A percentile compares a stretch with the other conserved stretches of the same genome.
Evolutionary conservation across 2,113 vertebrate species (phyloP).

Genomic region (Lanius collurio): DNA sequence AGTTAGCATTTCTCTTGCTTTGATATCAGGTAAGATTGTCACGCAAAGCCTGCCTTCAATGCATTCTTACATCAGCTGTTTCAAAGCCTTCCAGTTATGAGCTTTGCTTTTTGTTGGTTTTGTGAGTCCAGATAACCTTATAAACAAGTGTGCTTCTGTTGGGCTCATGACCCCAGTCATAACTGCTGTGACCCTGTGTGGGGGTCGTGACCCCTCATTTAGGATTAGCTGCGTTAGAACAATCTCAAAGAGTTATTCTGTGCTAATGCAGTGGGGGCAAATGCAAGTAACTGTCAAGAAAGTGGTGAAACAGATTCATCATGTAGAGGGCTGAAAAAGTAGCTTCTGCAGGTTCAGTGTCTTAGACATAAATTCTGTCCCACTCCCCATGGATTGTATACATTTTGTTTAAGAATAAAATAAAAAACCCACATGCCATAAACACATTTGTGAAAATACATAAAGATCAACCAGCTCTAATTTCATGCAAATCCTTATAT

Average conservation of each 20-base stretch:
- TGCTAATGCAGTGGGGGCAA: background rate
- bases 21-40: background rate
- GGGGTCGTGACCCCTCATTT: background rate
- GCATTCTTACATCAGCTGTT: background rate
- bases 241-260: background rate
- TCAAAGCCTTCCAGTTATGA: background rate
- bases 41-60: background rate
- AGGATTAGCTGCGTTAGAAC: background rate
- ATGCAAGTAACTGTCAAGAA: background rate
- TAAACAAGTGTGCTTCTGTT: background rate
- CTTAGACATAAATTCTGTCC: background rate
- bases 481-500: background rate
- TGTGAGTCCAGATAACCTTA: background rate
- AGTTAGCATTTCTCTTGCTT: background rate
- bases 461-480: background rate
- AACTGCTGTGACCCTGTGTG: background rate
- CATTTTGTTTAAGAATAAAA: background rate
- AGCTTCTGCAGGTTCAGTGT: background rate
- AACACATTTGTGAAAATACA: background rate
- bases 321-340: background rate
- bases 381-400: background rate
- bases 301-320: background rate
- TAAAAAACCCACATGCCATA: fast-evolving
- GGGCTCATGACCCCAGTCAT: background rate
- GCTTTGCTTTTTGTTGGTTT: background rate